Percentiles rank a stretch among this genome's conserved stretches.
Conservation (phyloP, 2,113 vertebrate genomes). For the Antechinus flavipes region DNA sequence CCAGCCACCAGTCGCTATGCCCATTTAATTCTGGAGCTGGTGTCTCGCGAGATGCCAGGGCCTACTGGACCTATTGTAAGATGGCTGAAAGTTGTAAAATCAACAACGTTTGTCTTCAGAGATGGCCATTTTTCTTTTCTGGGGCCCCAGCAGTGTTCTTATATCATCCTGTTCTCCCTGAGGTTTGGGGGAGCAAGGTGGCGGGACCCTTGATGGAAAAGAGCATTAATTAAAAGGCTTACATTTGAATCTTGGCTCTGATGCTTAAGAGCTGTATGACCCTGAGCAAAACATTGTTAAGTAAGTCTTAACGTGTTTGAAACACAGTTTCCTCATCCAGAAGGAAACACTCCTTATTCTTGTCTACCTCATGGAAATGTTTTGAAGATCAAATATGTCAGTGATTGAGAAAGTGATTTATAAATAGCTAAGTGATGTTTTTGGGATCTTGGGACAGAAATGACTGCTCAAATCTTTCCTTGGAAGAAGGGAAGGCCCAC, state of each 20-base stretch:
- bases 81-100: background rate
- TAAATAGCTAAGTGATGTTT: background rate
- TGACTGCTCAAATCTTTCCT: background rate
- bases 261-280: background rate
- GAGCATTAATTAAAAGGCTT: background rate
- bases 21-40: slow-evolving; percentile 29
- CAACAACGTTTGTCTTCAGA: fast-evolving
- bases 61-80: background rate
- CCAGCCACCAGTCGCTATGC: slow-evolving; percentile 70
- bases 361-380: background rate
- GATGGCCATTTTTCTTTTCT: background rate
- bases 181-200: background rate
- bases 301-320: background rate
- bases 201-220: background rate
- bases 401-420: background rate
- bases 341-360: background rate
- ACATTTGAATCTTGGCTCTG: background rate
- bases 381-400: background rate
- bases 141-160: background rate
- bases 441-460: background rate
- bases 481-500: background rate
- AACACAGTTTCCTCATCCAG: background rate
- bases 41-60: background rate
- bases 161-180: background rate
- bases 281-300: background rate